Conservation (phyloP, 2,888 invertebrate species). For the Archips crataeganus region DNA sequence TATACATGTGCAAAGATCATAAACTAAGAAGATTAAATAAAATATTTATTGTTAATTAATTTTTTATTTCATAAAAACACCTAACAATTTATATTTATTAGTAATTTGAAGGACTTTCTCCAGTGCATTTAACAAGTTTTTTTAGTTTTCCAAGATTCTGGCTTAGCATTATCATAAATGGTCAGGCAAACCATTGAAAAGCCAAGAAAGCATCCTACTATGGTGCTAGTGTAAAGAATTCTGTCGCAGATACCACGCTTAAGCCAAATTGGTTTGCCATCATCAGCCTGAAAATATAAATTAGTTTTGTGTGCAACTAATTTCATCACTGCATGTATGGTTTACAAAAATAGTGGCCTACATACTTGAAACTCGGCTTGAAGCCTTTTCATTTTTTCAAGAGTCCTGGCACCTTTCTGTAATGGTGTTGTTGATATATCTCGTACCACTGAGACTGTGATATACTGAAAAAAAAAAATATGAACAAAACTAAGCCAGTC, state of each 20-base stretch:
- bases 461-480: conserved; percentile 15
- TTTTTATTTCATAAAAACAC: background rate
- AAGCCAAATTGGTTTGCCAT: conserved; percentile 65
- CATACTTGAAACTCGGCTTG: conserved; percentile 58
- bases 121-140: conserved; percentile 38
- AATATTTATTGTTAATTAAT: conserved; percentile 36
- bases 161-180: conserved; percentile 55
- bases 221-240: conserved; percentile 56
- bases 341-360: background rate
- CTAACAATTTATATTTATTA: background rate
- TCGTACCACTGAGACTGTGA: conserved; percentile 29
- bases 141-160: conserved; percentile 53
- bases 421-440: conserved; percentile 44
- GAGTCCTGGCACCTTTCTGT: conserved; percentile 43
- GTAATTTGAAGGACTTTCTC: conserved; percentile 9
- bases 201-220: conserved; percentile 50
- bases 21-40: conserved; percentile 50
- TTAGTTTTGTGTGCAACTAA: background rate
- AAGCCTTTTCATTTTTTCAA: conserved; percentile 53
- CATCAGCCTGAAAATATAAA: conserved; percentile 55
- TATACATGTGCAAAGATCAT: conserved; percentile 93
- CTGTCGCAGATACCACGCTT: conserved; percentile 65
- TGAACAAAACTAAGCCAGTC: too few relatives aligned
- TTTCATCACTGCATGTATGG: background rate
- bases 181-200: conserved; percentile 44